Evolutionary conservation across 2,888 invertebrate species (phyloP).

Genomic region (Drosophila atroscutellata): DNA sequence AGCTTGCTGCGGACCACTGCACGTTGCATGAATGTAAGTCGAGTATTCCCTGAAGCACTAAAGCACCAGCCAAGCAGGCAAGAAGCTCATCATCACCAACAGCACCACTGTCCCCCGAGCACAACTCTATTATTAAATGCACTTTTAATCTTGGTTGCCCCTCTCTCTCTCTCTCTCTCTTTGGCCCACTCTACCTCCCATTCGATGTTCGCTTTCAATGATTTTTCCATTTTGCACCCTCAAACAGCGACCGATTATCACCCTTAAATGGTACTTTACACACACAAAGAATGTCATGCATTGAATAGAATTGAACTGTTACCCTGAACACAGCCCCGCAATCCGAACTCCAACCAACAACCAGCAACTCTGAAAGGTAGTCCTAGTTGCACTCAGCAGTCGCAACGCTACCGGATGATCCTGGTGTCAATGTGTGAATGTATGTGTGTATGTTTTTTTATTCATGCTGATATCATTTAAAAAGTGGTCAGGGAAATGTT

Average conservation of each 20-base stretch:
- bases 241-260: constrained; percentile 84
- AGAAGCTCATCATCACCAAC: constrained; percentile 25
- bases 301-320: constrained; percentile 77
- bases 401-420: constrained; percentile 22
- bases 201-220: constrained; percentile 66
- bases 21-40: constrained; percentile 50
- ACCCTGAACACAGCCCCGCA: constrained; percentile 21
- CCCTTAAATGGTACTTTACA: constrained; percentile 85
- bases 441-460: constrained; percentile 45
- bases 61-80: constrained; percentile 27
- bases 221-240: constrained; percentile 84
- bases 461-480: constrained; percentile 54
- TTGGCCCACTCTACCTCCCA: constrained; percentile 1
- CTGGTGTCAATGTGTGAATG: constrained; percentile 9
- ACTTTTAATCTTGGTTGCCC: constrained; percentile 82
- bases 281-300: constrained; percentile 77
- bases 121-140: constrained; percentile 82
- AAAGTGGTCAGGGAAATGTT: constrained; percentile 44
- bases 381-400: constrained; percentile 33
- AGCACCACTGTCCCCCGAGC: constrained; percentile 29
- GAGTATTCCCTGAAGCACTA: constrained; percentile 74
- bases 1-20: constrained; percentile 53
- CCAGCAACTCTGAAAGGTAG: constrained; percentile 33
- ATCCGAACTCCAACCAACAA: background rate
- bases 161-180: background rate